Percentiles rank a stretch among this genome's conserved stretches.
These are phyloP conservation scores for Elanus axillaris DNA, from an alignment of 2,113 vertebrate genomes.

Conservation along the genomic window DNA sequence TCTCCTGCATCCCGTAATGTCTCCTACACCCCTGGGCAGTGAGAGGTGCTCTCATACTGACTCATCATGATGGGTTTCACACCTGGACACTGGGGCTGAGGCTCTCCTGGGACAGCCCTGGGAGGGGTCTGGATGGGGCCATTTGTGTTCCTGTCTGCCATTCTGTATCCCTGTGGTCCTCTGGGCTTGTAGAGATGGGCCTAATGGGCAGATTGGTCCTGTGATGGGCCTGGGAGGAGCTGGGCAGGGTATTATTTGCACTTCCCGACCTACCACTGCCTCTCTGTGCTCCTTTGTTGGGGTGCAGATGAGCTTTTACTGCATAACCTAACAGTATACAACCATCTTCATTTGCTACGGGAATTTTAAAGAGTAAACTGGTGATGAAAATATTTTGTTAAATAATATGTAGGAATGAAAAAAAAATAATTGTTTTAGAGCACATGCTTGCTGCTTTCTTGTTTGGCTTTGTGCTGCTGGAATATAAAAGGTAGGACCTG, in stretches of 20 bases:
- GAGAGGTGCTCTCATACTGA: background rate
- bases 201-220: background rate
- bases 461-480: background rate
- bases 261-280: background rate
- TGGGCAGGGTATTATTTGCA: background rate
- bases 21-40: too few relatives aligned
- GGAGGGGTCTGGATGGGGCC: background rate
- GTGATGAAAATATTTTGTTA: background rate
- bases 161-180: background rate
- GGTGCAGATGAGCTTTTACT: background rate
- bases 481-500: background rate
- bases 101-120: background rate
- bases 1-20: background rate
- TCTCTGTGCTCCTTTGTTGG: background rate
- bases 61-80: rapidly evolving
- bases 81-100: background rate
- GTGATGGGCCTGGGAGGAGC: background rate
- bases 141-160: background rate
- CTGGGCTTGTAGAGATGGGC: too few relatives aligned
- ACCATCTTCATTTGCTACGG: background rate
- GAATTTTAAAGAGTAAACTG: background rate
- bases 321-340: background rate
- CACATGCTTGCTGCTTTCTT: background rate
- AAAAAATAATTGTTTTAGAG: background rate
- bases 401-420: background rate